Evolutionary conservation across 2,888 invertebrate genomes (phyloP).

Genomic region (Deilephila elpenor): DNA sequence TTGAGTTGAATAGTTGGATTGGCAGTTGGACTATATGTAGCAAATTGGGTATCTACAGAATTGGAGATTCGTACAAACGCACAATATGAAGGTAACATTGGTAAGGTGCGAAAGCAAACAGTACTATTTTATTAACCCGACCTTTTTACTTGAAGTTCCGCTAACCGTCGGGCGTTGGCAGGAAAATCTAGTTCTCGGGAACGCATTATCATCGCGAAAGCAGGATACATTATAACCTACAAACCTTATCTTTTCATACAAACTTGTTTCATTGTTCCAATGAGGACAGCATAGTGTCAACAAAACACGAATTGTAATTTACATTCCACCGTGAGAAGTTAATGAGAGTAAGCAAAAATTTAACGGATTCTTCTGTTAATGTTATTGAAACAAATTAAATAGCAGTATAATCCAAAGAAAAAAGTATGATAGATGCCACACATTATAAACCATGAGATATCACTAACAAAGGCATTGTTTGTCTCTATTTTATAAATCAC

Average conservation of each 20-base stretch:
- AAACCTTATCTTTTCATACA: conserved; percentile 23
- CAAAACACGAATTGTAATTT: neutral
- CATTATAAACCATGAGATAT: neutral
- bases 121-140: neutral
- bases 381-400: neutral
- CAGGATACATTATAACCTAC: conserved; percentile 25
- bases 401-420: neutral
- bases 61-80: neutral
- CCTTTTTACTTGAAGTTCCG: conserved; percentile 20
- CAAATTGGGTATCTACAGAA: neutral
- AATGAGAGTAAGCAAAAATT: neutral
- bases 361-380: neutral
- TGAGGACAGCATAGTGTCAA: conserved; percentile 1
- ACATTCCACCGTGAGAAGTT: neutral
- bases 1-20: neutral
- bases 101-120: neutral
- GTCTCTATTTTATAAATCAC: conserved; percentile 8
- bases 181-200: conserved; percentile 26
- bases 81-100: neutral
- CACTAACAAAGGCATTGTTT: neutral
- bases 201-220: conserved; percentile 24
- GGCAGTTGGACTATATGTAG: neutral
- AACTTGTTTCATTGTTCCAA: conserved; percentile 24
- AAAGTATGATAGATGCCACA: neutral
- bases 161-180: conserved; percentile 10